A percentile compares a stretch with the other conserved stretches of the same genome.
These are phyloP conservation scores for Axis porcinus DNA, from an alignment of 2,113 vertebrate genomes.

Conservation along the genomic window DNA sequence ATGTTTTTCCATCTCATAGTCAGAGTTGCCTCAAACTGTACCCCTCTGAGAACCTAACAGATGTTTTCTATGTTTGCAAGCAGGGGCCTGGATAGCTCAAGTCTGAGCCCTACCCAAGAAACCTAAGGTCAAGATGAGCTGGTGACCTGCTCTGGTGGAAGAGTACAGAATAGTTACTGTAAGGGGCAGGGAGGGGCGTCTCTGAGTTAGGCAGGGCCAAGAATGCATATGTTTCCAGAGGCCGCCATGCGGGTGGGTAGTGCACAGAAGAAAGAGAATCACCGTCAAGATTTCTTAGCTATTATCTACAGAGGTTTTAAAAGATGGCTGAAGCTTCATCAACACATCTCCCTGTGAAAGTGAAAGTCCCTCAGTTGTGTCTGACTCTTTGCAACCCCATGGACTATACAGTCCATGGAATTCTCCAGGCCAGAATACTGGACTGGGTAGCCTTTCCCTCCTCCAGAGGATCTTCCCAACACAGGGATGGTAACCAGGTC, in stretches of 20 bases:
- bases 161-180: background rate
- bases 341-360: background rate
- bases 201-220: background rate
- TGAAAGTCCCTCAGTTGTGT: background rate
- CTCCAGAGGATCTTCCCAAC: background rate
- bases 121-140: background rate
- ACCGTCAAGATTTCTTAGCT: background rate
- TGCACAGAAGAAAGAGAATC: background rate
- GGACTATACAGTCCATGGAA: background rate
- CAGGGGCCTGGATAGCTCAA: background rate
- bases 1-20: background rate
- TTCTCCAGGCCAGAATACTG: background rate
- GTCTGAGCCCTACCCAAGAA: background rate
- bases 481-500: background rate
- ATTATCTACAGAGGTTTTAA: background rate
- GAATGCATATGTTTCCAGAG: background rate
- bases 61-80: background rate
- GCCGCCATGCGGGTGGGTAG: rapidly evolving
- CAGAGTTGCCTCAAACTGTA: background rate
- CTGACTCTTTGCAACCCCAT: background rate
- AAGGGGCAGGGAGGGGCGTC: background rate
- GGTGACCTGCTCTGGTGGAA: background rate
- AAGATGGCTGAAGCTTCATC: background rate
- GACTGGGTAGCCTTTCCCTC: background rate
- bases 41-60: background rate